phyloP scores from a whole-genome alignment of 2,113 vertebrate species.

The Chloropsis hardwickii region DNA sequence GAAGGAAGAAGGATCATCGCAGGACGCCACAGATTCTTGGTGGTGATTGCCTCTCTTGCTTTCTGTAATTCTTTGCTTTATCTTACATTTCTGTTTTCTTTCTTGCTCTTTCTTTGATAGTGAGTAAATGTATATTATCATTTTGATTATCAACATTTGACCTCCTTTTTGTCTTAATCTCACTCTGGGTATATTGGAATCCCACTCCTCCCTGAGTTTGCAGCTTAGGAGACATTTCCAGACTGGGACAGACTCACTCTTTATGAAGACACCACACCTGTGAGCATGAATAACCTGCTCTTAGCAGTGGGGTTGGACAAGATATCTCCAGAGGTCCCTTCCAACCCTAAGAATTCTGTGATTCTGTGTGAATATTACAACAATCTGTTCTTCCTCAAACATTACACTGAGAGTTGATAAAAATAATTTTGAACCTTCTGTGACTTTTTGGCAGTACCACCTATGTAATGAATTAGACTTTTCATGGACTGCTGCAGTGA shows the following conservation, averaged over 20 bases:
- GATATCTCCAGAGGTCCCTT: not conserved
- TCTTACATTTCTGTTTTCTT: not conserved
- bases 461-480: conserved; percentile 40
- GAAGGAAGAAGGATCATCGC: not conserved
- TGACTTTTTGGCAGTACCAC: conserved; percentile 58
- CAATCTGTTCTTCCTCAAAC: conserved; percentile 65
- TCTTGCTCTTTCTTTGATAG: not conserved
- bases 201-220: rapidly evolving
- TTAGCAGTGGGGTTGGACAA: not conserved
- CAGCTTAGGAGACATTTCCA: not conserved
- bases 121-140: not conserved
- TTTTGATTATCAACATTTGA: not conserved
- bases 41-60: not conserved
- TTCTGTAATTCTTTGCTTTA: not conserved
- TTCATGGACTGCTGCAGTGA: not conserved
- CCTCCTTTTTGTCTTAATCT: not conserved
- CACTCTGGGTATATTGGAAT: not conserved
- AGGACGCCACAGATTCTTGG: not conserved
- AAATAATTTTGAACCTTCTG: conserved; percentile 69
- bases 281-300: not conserved
- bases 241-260: not conserved
- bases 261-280: conserved; percentile 18
- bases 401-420: conserved; percentile 47
- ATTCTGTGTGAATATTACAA: conserved; percentile 20
- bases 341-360: not conserved